Percentiles rank a stretch among this genome's conserved stretches.
These are phyloP conservation scores for Diachasma alloeum DNA, from an alignment of 1,140 invertebrate genomes.

Conservation along the genomic window DNA sequence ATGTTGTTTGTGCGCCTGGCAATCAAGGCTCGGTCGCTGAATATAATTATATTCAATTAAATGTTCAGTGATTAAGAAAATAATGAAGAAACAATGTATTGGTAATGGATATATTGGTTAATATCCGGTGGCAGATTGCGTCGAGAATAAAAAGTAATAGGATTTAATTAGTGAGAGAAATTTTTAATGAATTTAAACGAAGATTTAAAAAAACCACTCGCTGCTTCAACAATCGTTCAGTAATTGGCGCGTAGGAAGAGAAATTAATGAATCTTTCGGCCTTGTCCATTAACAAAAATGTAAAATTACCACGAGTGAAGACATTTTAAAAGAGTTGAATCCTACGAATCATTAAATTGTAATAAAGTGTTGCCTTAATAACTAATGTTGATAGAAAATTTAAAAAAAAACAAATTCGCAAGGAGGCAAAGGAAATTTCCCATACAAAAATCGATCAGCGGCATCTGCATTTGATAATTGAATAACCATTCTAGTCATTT, in stretches of 20 bases:
- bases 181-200: background rate
- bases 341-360: constrained; percentile 34
- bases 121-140: constrained; percentile 21
- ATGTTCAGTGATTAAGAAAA: background rate
- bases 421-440: background rate
- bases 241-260: background rate
- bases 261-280: background rate
- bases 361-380: constrained; percentile 58
- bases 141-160: background rate
- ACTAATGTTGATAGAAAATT: constrained; percentile 40
- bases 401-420: background rate
- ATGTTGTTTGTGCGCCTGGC: constrained; percentile 30
- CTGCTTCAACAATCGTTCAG: background rate
- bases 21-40: constrained; percentile 26
- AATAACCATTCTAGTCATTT: background rate
- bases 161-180: background rate
- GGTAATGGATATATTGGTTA: background rate
- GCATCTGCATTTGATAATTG: background rate
- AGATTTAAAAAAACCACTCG: background rate
- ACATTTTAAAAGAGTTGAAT: constrained; percentile 29
- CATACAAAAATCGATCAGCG: background rate
- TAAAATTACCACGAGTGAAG: background rate
- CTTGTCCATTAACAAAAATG: background rate
- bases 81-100: background rate
- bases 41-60: background rate